These are phyloP conservation scores for Ryuthela nishihirai DNA, from an alignment of 2,888 invertebrate genomes.

Conservation along the genomic window DNA sequence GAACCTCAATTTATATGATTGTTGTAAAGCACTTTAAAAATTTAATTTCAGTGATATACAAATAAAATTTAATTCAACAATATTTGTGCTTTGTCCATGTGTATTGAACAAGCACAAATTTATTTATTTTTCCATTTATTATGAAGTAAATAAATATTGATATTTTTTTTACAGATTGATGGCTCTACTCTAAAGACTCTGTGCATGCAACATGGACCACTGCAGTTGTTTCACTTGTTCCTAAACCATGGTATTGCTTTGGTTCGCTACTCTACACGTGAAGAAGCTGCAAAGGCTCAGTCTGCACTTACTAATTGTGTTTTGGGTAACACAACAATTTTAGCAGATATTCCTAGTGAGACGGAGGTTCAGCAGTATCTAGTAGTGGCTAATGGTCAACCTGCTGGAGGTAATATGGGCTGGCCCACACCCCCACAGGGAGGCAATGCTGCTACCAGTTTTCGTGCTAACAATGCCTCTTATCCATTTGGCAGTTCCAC, in stretches of 20 bases:
- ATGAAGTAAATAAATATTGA: neutral
- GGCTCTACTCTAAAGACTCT: constrained; percentile 91
- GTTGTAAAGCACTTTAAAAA: too few relatives aligned
- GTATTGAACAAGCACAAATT: too few relatives aligned
- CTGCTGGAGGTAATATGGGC: neutral
- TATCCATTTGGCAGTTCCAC: neutral
- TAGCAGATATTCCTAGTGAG: constrained; percentile 90
- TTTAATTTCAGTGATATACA: too few relatives aligned
- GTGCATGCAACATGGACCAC: constrained; percentile 93
- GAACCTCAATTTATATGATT: too few relatives aligned
- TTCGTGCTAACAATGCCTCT: neutral
- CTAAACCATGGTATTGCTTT: constrained; percentile 91
- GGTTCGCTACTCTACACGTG: constrained; percentile 85
- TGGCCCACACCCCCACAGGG: neutral
- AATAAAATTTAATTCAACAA: too few relatives aligned
- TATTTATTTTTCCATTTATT: neutral
- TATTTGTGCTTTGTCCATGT: too few relatives aligned
- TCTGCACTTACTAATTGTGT: constrained; percentile 93
- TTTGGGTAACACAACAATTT: constrained; percentile 89
- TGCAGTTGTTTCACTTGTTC: constrained; percentile 89
- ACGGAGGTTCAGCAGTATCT: constrained; percentile 81
- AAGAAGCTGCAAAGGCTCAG: constrained; percentile 95
- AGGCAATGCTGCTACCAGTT: neutral
- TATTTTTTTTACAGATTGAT: constrained; percentile 67
- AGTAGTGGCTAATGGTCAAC: neutral